These are phyloP conservation scores for Drosophila bocki DNA, from an alignment of 1,140 invertebrate genomes.

Conservation along the genomic window DNA sequence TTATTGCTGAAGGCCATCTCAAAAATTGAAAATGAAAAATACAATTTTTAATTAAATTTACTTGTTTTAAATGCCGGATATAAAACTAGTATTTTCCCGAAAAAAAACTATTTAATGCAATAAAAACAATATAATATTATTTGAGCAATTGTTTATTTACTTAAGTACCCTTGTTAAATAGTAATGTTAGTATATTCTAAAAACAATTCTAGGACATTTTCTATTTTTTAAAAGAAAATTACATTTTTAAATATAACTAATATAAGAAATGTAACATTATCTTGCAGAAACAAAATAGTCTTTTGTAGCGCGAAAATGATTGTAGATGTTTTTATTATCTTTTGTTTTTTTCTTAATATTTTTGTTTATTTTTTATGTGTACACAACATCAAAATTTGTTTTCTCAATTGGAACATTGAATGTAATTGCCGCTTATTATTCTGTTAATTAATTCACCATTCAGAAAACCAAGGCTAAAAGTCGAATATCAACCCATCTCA, in stretches of 20 bases:
- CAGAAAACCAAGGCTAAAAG: constrained; percentile 6
- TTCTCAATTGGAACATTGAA: not conserved
- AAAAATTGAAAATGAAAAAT: not conserved
- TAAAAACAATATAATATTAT: not conserved
- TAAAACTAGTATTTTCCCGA: not conserved
- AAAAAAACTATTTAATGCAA: not conserved
- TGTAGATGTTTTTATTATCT: not conserved
- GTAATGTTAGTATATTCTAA: not conserved
- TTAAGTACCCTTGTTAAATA: not conserved
- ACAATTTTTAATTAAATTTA: not conserved
- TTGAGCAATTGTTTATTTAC: not conserved
- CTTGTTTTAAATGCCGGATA: too few relatives aligned
- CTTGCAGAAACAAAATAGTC: not conserved
- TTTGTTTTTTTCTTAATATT: not conserved
- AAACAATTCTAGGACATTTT: not conserved
- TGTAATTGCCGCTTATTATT: constrained; percentile 2
- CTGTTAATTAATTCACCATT: constrained; percentile 1
- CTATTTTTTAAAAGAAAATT: not conserved
- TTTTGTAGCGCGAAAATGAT: not conserved
- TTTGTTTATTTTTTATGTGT: not conserved
- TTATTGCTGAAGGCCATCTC: not conserved
- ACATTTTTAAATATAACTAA: not conserved
- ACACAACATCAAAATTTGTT: not conserved
- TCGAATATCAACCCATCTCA: not conserved
- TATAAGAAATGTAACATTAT: not conserved